Percentiles rank a stretch among this genome's conserved stretches.
These are phyloP conservation scores for Arizona elegans DNA, from an alignment of 2,113 vertebrate species.

Conservation along the genomic window DNA sequence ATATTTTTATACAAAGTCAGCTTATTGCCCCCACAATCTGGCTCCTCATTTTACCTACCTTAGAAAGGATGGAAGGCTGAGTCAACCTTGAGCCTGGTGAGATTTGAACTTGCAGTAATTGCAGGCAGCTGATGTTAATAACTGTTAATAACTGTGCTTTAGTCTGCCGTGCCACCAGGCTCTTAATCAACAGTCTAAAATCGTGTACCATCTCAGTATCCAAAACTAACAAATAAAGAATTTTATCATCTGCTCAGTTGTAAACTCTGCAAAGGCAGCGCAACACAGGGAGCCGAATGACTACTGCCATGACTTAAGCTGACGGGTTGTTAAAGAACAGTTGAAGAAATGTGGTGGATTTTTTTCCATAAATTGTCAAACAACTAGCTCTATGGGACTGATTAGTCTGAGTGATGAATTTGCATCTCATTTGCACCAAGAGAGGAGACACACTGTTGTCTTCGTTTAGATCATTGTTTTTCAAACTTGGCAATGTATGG, in stretches of 20 bases:
- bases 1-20: no score
- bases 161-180: no score
- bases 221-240: background rate
- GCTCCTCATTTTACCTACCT: no score
- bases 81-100: no score
- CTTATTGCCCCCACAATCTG: no score
- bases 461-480: background rate
- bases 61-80: no score
- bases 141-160: no score
- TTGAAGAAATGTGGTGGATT: slow-evolving; percentile 4
- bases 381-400: slow-evolving; percentile 4
- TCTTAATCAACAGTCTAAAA: background rate
- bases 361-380: slow-evolving; percentile 7
- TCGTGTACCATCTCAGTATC: background rate
- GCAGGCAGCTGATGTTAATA: no score
- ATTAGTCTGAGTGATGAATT: background rate
- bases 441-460: background rate
- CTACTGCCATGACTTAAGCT: background rate
- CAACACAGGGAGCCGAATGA: background rate
- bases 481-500: background rate
- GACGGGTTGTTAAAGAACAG: slow-evolving; percentile 12
- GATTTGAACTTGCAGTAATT: no score
- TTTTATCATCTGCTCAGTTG: background rate
- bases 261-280: background rate
- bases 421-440: background rate